phyloP scores from a whole-genome alignment of 2,797 vertebrate species.

The Microchirus variegatus region DNA sequence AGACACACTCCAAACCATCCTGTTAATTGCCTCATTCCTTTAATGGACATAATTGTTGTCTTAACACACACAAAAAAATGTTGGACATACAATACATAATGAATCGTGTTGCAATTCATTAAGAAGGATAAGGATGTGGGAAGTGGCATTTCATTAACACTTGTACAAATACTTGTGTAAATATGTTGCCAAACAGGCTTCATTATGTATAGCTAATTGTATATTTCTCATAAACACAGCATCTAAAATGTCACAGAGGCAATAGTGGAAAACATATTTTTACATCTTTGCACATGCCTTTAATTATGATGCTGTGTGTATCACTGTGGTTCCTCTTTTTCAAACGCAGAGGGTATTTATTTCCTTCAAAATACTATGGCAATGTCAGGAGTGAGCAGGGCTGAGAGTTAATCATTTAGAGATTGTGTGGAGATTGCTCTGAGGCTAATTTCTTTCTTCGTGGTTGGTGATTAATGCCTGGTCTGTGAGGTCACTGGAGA shows the following conservation, averaged over 20 bases:
- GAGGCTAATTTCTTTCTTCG: conserved; percentile 81
- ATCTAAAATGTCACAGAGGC: conserved; percentile 15
- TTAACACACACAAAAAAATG: conserved; percentile 44
- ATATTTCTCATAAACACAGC: conserved; percentile 26
- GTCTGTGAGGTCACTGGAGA: conserved; percentile 76
- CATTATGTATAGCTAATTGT: conserved; percentile 52
- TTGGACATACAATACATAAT: conserved; percentile 53
- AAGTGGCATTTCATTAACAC: conserved; percentile 55
- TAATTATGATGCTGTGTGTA: conserved; percentile 46
- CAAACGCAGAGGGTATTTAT: conserved; percentile 21
- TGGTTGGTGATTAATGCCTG: conserved; percentile 80
- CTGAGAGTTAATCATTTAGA: conserved; percentile 77
- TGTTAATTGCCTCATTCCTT: conserved; percentile 50
- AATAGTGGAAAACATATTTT: conserved; percentile 13
- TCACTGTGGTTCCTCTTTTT: conserved; percentile 8
- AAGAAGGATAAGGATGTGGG: conserved; percentile 29
- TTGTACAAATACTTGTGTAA: conserved; percentile 36
- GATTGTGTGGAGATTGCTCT: conserved; percentile 77
- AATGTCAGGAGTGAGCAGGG: conserved; percentile 70
- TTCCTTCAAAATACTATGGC: conserved; percentile 47
- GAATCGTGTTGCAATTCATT: conserved; percentile 52
- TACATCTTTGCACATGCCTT: conserved; percentile 15
- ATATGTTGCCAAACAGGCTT: conserved; percentile 52
- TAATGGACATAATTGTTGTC: conserved; percentile 56
- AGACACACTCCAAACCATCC: conserved; percentile 29